Percentiles rank a stretch among this genome's conserved stretches.
Conservation (phyloP, 2,888 invertebrate genomes). For the Gari tellinella region DNA sequence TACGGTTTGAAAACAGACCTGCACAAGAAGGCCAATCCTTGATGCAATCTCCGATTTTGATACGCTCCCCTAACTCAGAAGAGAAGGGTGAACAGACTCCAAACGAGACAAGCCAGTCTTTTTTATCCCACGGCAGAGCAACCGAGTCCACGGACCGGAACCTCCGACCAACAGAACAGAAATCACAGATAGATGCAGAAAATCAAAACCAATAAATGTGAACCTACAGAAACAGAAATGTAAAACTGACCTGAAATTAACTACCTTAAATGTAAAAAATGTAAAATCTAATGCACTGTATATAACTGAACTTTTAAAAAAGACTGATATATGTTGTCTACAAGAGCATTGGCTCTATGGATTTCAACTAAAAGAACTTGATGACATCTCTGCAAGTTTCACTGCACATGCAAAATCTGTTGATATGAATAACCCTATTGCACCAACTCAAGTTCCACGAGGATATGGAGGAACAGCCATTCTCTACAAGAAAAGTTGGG, state of each 20-base stretch:
- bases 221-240: background rate
- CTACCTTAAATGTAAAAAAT: background rate
- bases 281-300: background rate
- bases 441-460: conserved; percentile 3
- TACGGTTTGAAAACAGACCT: too few species aligned
- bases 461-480: conserved; percentile 1
- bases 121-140: conserved; percentile 2
- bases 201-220: too few species aligned
- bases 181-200: too few species aligned
- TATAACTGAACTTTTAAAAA: background rate
- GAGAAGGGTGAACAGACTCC: background rate
- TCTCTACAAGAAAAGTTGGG: background rate
- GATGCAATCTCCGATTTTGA: too few species aligned
- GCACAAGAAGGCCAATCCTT: too few species aligned
- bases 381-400: background rate
- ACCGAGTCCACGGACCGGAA: background rate
- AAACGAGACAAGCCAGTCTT: background rate
- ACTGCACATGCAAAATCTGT: background rate
- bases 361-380: background rate
- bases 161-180: too few species aligned
- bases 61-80: too few species aligned
- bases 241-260: background rate
- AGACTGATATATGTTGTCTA: background rate
- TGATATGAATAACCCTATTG: background rate
- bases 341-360: background rate